Conservation (phyloP, 2,797 vertebrate species). For the Gadopsis marmoratus region DNA sequence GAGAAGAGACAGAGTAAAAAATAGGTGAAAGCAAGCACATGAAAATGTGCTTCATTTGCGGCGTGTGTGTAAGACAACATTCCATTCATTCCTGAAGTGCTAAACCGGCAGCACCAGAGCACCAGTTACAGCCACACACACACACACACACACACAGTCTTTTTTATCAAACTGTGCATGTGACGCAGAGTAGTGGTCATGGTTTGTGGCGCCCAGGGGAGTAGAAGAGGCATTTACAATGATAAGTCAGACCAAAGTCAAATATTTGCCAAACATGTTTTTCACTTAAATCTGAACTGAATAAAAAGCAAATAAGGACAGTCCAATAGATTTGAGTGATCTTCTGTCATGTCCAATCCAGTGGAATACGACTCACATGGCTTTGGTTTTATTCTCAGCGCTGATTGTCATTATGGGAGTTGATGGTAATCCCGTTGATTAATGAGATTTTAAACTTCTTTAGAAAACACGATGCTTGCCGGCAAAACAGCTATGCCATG, state of each 20-base stretch:
- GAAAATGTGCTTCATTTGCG: conserved; percentile 52
- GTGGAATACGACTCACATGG: not conserved
- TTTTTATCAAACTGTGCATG: conserved; percentile 28
- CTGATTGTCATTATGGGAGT: not conserved
- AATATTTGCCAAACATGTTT: conserved; percentile 29
- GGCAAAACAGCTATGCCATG: not conserved
- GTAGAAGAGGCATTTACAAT: conserved; percentile 28
- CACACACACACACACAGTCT: conserved; percentile 13
- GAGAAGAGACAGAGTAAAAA: conserved; percentile 14
- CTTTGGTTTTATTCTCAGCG: conserved; percentile 14
- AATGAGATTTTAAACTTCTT: conserved; percentile 3
- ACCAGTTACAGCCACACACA: conserved; percentile 52
- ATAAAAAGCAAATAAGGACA: not conserved
- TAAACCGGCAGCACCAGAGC: conserved; percentile 76
- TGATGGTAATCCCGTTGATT: not conserved
- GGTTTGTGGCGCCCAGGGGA: conserved; percentile 21
- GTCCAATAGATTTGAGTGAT: not conserved
- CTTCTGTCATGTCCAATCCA: not conserved
- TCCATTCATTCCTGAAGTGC: conserved; percentile 85
- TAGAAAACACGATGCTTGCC: conserved; percentile 11
- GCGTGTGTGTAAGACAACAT: conserved; percentile 78
- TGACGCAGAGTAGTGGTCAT: conserved; percentile 21
- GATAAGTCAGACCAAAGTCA: conserved; percentile 35
- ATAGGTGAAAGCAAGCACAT: conserved; percentile 38
- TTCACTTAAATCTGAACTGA: not conserved